These are phyloP conservation scores for Protaetia brevitarsis DNA, from an alignment of 1,140 invertebrate genomes.

Conservation along the genomic window DNA sequence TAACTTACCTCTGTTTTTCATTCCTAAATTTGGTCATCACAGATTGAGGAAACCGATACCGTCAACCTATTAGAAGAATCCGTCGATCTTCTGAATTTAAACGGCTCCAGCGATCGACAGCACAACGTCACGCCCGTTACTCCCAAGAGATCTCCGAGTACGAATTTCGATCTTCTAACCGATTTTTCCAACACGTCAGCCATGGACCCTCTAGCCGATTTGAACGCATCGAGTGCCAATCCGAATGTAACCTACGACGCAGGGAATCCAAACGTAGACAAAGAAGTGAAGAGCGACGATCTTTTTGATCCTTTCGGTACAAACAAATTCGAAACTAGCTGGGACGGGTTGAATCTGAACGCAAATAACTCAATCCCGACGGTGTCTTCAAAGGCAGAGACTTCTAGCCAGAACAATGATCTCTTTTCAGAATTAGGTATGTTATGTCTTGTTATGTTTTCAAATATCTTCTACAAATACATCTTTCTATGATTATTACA, in stretches of 20 bases:
- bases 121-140: background rate
- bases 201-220: background rate
- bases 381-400: slow-evolving; percentile 20
- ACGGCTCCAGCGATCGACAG: slow-evolving; percentile 24
- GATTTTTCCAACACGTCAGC: slow-evolving; percentile 51
- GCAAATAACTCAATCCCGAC: slow-evolving; percentile 28
- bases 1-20: background rate
- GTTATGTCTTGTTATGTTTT: too few species aligned
- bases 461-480: too few species aligned
- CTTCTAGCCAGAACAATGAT: slow-evolving; percentile 44
- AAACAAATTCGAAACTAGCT: slow-evolving; percentile 37
- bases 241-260: background rate
- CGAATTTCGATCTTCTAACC: slow-evolving; percentile 63
- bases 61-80: slow-evolving; percentile 32
- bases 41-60: background rate
- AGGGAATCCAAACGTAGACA: background rate
- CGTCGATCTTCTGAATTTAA: slow-evolving; percentile 55
- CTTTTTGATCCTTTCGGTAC: slow-evolving; percentile 49
- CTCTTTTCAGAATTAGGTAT: slow-evolving; percentile 59
- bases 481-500: too few species aligned
- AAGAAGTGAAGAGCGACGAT: slow-evolving; percentile 25
- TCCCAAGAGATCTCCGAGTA: slow-evolving; percentile 40
- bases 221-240: background rate
- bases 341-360: slow-evolving; percentile 29
- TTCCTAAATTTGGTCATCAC: background rate